Evolutionary conservation across 2,888 invertebrate genomes (phyloP).

Genomic region (Chrysolina haemoptera): DNA sequence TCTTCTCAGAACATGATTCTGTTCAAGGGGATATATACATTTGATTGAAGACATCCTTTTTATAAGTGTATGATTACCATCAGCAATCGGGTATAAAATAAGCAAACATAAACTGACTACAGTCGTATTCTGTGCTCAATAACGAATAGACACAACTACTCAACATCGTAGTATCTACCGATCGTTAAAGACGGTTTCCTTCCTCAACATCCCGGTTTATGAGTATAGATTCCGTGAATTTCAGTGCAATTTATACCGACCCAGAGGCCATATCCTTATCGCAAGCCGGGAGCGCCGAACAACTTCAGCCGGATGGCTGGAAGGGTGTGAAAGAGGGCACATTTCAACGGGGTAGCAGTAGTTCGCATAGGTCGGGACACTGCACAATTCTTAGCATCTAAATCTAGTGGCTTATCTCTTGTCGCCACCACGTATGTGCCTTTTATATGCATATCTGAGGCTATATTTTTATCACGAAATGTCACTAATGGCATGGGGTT

Average conservation of each 20-base stretch:
- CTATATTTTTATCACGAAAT: conserved; percentile 15
- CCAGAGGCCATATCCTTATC: conserved; percentile 17
- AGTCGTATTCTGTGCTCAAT: too few relatives aligned
- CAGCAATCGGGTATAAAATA: too few relatives aligned
- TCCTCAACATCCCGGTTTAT: conserved; percentile 12
- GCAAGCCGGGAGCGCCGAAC: conserved; percentile 10
- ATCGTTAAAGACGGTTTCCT: neutral
- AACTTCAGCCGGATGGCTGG: conserved; percentile 11
- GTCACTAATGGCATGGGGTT: conserved; percentile 16
- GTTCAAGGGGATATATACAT: too few relatives aligned
- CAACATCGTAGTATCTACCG: neutral
- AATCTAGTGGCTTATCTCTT: conserved; percentile 54
- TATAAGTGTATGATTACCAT: too few relatives aligned
- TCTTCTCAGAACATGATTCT: too few relatives aligned
- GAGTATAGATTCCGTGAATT: neutral
- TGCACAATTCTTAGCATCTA: conserved; percentile 52
- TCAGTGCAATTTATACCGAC: conserved; percentile 12
- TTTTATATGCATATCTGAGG: conserved; percentile 23
- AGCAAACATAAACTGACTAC: too few relatives aligned
- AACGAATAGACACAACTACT: too few relatives aligned
- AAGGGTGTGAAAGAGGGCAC: conserved; percentile 6
- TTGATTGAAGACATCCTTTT: too few relatives aligned
- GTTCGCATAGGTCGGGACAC: conserved; percentile 26
- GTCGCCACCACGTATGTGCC: conserved; percentile 52
- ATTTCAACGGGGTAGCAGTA: conserved; percentile 15